These are phyloP conservation scores for Pelobates cultripes DNA, from an alignment of 2,797 vertebrate species.

Conservation along the genomic window DNA sequence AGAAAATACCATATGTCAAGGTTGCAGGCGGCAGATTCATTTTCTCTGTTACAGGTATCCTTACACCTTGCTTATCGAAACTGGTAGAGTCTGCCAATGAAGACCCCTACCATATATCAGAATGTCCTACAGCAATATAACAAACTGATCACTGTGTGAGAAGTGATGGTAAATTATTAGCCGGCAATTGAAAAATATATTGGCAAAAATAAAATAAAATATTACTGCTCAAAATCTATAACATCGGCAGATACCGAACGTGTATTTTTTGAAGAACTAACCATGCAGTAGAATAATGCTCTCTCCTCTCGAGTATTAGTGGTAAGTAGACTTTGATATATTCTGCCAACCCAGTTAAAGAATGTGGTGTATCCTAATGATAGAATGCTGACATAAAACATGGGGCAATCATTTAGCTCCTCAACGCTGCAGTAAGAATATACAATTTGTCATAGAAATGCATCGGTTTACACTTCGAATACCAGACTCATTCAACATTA, in stretches of 20 bases:
- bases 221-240: not conserved
- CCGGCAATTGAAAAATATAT: not conserved
- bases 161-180: not conserved
- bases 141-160: not conserved
- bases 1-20: not conserved
- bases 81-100: not conserved
- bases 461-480: no score
- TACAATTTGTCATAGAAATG: no score
- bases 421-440: no score
- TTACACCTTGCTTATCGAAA: not conserved
- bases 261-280: not conserved
- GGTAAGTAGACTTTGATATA: no score
- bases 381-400: no score
- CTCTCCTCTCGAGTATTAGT: no score
- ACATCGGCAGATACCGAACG: not conserved
- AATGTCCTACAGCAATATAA: not conserved
- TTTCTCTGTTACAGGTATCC: not conserved
- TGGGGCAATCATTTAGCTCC: no score
- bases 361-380: no score
- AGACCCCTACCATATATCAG: not conserved
- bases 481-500: no score
- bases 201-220: not conserved
- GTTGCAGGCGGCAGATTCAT: not conserved
- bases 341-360: no score
- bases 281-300: no score